Evolutionary conservation across 1,140 invertebrate species (phyloP), one percentile per base, ranked within the genome.

Genomic region (Phymorhynchus buccinoides): DNA sequence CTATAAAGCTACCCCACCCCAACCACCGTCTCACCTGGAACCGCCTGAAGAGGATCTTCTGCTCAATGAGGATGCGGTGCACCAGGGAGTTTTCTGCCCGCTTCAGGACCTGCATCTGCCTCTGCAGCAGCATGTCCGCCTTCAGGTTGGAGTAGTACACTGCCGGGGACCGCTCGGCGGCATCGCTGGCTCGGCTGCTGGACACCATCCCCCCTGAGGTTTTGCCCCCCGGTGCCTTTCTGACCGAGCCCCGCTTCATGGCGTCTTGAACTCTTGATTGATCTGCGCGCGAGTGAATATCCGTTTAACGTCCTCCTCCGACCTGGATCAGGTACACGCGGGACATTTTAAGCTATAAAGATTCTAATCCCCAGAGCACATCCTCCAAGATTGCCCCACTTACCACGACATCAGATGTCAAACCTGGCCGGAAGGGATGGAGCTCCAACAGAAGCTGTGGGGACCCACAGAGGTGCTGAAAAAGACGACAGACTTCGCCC

Each of bases 1-100:
- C n/a, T 37, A 14, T 37, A 14, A 73, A 37, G 14, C 68, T n/a
- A 73, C 3, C 68, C 68, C n/a, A 6, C 56, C 22, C 56, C 56
- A 12, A 3, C 22, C 56, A 62, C 3, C n/a, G 4, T 16, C 80
- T 83, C 42, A 86, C 85, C 75, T 88, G 88, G 84, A 89, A 89
- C 2, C 87, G 71, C 82, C 86, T 88, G 73, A 85, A 88, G 18
- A 87, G 68, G 75, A 89, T 86, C 85, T 88, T 88, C 83, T 89
- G 88, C 30, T 89, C 88, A 30, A 88, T 88, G 39, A 84, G 80
- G 35, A 89, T 87, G 73, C 87, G 78, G 35, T 89, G 87, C 27
- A 89, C 86, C 1, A 89, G 80, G 48, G 71, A 85, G 52, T 77
- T 85, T 73, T 89, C 87, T n/a, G 85, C 83, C 32, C 87, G 62